Evolutionary conservation across 2,888 invertebrate species (phyloP), one percentile per base, ranked within the genome.

Genomic region (Ramazzottius varieornatus): DNA sequence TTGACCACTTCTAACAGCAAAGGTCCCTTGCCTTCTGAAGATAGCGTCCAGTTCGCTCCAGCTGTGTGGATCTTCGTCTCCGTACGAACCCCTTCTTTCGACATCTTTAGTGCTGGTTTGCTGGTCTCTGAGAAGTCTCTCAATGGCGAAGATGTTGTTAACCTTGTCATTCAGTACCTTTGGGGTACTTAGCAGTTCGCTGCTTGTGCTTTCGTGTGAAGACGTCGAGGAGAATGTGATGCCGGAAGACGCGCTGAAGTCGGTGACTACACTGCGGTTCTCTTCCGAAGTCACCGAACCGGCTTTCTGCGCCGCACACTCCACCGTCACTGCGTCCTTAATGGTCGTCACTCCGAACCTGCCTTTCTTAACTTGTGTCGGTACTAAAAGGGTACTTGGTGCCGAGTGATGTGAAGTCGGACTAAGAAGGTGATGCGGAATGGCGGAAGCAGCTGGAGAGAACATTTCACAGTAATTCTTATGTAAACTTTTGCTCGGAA

Each of bases 291-390:
- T 29, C 54, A 54, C 20, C 4, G 54, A 54, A 24, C 4, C 16
- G 54, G 20, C 29, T 24, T 54, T 16, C 20, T 24, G 8, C 54
- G 4, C 20, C n/a, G 40, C n/a, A 8, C 32, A n/a, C 33, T 33
- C 65, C 32, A 33, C 20, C 20, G 66, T 2, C 63, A 33, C 46
- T 65, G 66, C 66, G 65, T 68, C 68, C 40, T 65, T 63, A 32
- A 68, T 67, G 34, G 63, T 63, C 16, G 67, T 68, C 32, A 68
- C 67, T 29, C 67, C 67, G 65, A 68, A 68, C 13, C 68, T 40
- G 32, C 68, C 68, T 40, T 67, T 66, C 63, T 68, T 68, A 20
- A 40, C 40, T n/a, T n/a, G n/a, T n/a, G n/a, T n/a, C n/a, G n/a
- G n/a, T n/a, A n/a, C n/a, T n/a, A n/a, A n/a, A n/a, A n/a, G n/a